Base-by-base conservation (phyloP, 2,113 vertebrate genomes). In the Neomonachus schauinslandi region DNA sequence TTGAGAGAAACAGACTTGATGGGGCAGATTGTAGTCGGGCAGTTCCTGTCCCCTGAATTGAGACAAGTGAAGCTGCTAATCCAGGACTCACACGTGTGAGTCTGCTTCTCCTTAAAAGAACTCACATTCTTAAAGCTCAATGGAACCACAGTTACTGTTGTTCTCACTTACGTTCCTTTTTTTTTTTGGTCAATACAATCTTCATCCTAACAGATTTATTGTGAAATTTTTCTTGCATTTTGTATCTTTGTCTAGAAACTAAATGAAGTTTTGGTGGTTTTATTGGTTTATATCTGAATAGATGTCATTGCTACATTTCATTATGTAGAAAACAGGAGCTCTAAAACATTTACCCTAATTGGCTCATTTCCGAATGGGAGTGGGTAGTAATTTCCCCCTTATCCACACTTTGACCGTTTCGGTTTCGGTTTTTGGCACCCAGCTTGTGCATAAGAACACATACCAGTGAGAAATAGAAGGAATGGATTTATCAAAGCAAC, bases 171-270 rank as follows among this genome's bases (percentile, higher is more conserved):
- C 22, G 33, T 77, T 55, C 33, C 16, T 3, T 91, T 39, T 49
- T 63, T 59, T 33, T 49, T 86, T 74, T 84, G 12, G 18, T 90
- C 36, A 74, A 22, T 59, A 51, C 1, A 84, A 16, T 72, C 15
- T 94, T 13, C 28, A 26, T 49, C 88, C 88, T 80, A 81, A 39
- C 59, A 67, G 59, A 93, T 55, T 97, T 79, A 36, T 74, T 77
- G 0, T 82, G 26, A 53, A 39, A 14, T 82, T 82, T 89, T 94
- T 83, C 61, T 94, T 87, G n/a, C 2, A 42, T 83, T 93, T 94
- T 77, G n/a, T 39, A 31, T 46, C 21, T 90, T 81, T 92, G 14
- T 80, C 80, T 31, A 33, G 51, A 93, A 81, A 79, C 39, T 36
- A 42, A 94, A 10, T 90, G 57, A 49, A 49, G 7, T 90, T 69